Percentiles rank a stretch among this genome's conserved stretches.
phyloP scores from a whole-genome alignment of 2,113 vertebrate species.

The Tylochromis polylepis region DNA sequence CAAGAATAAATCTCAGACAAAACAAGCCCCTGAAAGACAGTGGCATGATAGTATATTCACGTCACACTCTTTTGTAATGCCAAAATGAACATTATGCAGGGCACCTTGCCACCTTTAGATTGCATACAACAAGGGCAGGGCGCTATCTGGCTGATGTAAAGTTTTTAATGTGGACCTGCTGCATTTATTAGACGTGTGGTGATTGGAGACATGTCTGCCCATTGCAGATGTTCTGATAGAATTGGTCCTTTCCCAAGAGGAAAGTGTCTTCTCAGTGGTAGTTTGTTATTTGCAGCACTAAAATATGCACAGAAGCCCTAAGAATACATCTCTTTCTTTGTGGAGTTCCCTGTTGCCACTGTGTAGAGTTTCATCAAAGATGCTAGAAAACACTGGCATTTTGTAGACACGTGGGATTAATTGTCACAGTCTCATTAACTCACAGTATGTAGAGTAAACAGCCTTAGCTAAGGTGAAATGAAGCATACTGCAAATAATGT shows the following conservation, averaged over 20 bases:
- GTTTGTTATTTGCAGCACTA: neutral
- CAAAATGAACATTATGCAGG: conserved; percentile 4
- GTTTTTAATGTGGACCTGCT: neutral
- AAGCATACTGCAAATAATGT: conserved; percentile 47
- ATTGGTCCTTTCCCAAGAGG: neutral
- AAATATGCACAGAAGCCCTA: neutral
- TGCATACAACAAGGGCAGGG: conserved; percentile 5
- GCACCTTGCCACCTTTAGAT: conserved; percentile 6
- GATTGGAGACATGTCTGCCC: neutral
- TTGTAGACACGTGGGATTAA: conserved; percentile 51
- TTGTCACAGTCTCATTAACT: conserved; percentile 56
- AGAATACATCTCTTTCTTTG: neutral
- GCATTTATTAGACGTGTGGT: neutral
- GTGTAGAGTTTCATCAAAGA: conserved; percentile 5
- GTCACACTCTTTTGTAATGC: neutral
- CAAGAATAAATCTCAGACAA: neutral
- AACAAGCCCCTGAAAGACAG: neutral
- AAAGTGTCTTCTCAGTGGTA: neutral
- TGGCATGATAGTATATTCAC: neutral
- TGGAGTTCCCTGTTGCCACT: neutral
- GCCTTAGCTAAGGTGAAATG: conserved; percentile 47
- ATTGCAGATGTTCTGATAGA: neutral
- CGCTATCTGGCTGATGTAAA: neutral
- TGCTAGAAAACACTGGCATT: neutral
- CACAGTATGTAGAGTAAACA: conserved; percentile 43